phyloP scores from a whole-genome alignment of 2,797 vertebrate genomes.

The Amazona finschi region DNA sequence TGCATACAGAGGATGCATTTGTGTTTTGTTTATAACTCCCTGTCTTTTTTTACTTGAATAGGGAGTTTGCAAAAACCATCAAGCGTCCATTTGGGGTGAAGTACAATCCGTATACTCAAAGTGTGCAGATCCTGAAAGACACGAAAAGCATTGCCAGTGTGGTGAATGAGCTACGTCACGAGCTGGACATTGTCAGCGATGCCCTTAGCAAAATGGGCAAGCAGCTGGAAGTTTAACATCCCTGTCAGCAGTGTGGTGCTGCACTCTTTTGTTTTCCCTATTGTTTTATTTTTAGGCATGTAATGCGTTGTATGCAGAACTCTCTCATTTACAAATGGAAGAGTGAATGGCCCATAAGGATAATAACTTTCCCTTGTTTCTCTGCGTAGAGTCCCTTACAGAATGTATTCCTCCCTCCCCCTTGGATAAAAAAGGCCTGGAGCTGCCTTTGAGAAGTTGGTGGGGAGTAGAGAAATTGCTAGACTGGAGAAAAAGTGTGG shows the following conservation, averaged over 20 bases:
- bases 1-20: not conserved
- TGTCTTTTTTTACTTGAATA: slow-evolving; percentile 55
- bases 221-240: slow-evolving; percentile 81
- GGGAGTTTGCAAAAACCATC: slow-evolving; percentile 97
- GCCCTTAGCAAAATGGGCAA: slow-evolving; percentile 90
- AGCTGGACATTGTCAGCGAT: slow-evolving; percentile 90
- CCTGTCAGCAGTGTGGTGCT: not conserved
- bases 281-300: not conserved
- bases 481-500: not conserved
- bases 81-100: slow-evolving; percentile 93
- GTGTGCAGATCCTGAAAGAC: slow-evolving; percentile 91
- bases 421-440: not conserved
- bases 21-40: not conserved
- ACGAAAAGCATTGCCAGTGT: slow-evolving; percentile 87
- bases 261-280: not conserved
- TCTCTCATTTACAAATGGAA: not conserved
- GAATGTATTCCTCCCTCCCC: not conserved
- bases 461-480: not conserved
- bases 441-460: not conserved
- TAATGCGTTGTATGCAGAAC: not conserved
- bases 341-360: not conserved
- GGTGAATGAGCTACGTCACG: slow-evolving; percentile 91
- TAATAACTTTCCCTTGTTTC: not conserved
- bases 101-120: slow-evolving; percentile 96
- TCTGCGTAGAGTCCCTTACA: not conserved